A percentile compares a stretch with the other conserved stretches of the same genome.
Evolutionary conservation across 1,140 invertebrate genomes (phyloP).

Genomic region (Macrobrachium rosenbergii): DNA sequence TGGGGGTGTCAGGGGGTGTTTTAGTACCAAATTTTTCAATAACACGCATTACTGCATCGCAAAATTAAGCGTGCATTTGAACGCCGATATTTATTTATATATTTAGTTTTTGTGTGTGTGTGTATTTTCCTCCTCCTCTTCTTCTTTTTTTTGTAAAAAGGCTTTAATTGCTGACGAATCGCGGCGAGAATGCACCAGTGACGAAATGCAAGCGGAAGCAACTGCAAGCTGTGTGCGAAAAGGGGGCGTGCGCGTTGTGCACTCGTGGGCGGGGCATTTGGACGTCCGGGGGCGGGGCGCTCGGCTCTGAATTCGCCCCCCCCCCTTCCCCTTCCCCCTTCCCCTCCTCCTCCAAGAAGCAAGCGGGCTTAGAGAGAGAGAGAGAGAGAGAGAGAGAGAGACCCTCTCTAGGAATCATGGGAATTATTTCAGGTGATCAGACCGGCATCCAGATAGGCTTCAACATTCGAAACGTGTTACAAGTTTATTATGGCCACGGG

Average conservation of each 20-base stretch:
- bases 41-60: no score
- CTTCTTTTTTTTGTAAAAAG: background rate
- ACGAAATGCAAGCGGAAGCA: slow-evolving; percentile 58
- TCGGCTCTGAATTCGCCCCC: background rate
- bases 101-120: no score
- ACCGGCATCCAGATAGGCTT: slow-evolving; percentile 59
- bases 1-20: no score
- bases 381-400: no score
- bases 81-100: no score
- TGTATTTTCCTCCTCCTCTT: background rate
- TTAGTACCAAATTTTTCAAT: no score
- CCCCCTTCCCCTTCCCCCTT: slow-evolving; percentile 26
- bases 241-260: background rate
- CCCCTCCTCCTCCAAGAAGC: slow-evolving; percentile 52
- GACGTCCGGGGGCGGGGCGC: background rate
- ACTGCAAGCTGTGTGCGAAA: slow-evolving; percentile 37
- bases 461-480: slow-evolving; percentile 60
- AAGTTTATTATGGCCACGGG: slow-evolving; percentile 60
- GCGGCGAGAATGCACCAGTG: slow-evolving; percentile 33
- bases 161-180: slow-evolving; percentile 43
- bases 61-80: no score
- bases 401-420: slow-evolving; percentile 56
- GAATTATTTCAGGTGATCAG: slow-evolving; percentile 62
- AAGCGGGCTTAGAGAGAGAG: slow-evolving; percentile 40
- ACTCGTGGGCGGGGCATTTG: slow-evolving; percentile 32